Percentiles rank a stretch among this genome's conserved stretches.
Evolutionary conservation across 2,888 invertebrate genomes (phyloP).

Genomic region (Drosophila longiperda): DNA sequence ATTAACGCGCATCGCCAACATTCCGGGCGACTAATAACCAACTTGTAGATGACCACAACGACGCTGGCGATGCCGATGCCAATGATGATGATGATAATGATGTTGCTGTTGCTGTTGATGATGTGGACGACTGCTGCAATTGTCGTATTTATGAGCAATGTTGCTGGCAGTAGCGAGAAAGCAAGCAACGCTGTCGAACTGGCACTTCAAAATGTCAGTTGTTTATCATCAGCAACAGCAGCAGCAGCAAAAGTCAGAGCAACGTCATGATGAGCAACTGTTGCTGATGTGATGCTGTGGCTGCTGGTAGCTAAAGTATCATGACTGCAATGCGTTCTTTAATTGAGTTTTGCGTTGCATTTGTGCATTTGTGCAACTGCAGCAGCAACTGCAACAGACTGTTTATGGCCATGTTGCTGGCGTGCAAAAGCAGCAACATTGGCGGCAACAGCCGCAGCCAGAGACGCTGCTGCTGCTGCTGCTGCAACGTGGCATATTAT

Average conservation of each 20-base stretch:
- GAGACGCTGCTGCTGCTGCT: constrained; percentile 19
- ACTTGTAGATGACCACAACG: constrained; percentile 73
- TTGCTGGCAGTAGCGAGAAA: constrained; percentile 23
- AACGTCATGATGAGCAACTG: constrained; percentile 46
- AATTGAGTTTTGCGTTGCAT: constrained; percentile 78
- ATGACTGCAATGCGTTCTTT: constrained; percentile 79
- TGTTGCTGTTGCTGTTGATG: constrained; percentile 16
- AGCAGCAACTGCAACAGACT: constrained; percentile 61
- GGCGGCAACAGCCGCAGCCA: constrained; percentile 11
- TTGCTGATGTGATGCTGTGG: constrained; percentile 44
- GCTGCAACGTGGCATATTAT: constrained; percentile 77
- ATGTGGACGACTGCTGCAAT: constrained; percentile 37
- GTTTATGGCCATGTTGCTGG: constrained; percentile 75
- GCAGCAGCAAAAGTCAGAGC: constrained; percentile 13
- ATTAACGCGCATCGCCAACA: constrained; percentile 80
- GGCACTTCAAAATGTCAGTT: constrained; percentile 79
- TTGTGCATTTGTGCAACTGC: constrained; percentile 59
- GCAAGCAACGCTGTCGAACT: constrained; percentile 68
- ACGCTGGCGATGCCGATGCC: constrained; percentile 13
- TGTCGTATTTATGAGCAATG: constrained; percentile 58
- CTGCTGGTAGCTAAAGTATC: constrained; percentile 56
- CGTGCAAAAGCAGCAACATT: constrained; percentile 29
- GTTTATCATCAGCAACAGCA: constrained; percentile 65
- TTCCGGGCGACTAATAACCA: constrained; percentile 80
- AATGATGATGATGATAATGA: constrained; percentile 1